Percentiles rank a stretch among this genome's conserved stretches.
Conservation (phyloP, 2,888 invertebrate genomes). For the Phania funesta region DNA sequence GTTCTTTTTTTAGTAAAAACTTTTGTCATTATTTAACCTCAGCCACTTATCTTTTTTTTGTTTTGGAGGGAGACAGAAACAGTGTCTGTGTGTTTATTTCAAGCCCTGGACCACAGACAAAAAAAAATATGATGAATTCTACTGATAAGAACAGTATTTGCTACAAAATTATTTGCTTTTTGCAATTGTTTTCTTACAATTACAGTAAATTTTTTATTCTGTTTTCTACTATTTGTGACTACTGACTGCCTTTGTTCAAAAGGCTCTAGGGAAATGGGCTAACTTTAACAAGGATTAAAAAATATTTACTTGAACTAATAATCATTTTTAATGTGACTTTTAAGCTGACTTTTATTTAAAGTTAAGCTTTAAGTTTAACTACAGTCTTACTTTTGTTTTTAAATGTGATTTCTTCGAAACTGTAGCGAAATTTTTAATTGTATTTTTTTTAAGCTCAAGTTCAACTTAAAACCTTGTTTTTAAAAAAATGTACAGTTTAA, state of each 20-base stretch:
- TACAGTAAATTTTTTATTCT: constrained; percentile 26
- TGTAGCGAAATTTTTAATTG: too few species aligned
- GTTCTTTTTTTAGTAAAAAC: constrained; percentile 17
- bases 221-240: background rate
- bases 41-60: constrained; percentile 22
- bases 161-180: background rate
- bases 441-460: too few species aligned
- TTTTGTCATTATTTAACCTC: constrained; percentile 47
- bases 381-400: too few species aligned
- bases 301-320: background rate
- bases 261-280: background rate
- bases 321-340: background rate
- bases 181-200: background rate
- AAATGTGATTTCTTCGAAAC: too few species aligned
- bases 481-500: too few species aligned
- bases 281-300: background rate
- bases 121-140: constrained; percentile 32
- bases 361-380: too few species aligned
- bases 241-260: background rate
- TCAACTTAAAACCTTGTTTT: too few species aligned
- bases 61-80: background rate
- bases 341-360: too few species aligned
- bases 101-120: constrained; percentile 15
- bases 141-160: background rate
- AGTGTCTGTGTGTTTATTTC: background rate